A percentile compares a stretch with the other conserved stretches of the same genome.
phyloP scores from a whole-genome alignment of 2,113 vertebrate species.

The Archocentrus centrarchus region DNA sequence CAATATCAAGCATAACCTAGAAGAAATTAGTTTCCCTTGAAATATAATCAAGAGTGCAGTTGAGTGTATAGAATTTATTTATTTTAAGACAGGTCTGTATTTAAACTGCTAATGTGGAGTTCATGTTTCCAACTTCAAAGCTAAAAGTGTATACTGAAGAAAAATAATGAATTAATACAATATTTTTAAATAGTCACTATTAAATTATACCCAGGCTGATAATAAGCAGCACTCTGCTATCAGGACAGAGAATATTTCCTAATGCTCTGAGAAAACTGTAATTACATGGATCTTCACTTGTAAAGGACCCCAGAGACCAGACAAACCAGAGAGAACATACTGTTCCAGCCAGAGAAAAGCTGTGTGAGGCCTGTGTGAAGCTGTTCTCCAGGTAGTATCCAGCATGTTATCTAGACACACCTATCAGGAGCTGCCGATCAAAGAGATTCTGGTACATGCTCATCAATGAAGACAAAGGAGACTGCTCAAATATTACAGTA shows the following conservation, averaged over 20 bases:
- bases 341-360: too few species aligned
- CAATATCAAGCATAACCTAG: neutral
- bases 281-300: neutral
- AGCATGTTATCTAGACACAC: constrained; percentile 1
- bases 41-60: neutral
- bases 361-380: neutral
- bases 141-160: neutral
- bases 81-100: neutral
- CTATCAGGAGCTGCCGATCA: constrained; percentile 40
- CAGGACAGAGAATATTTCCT: neutral
- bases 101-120: neutral
- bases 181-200: neutral
- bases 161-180: neutral
- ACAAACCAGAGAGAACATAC: neutral
- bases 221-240: neutral
- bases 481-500: constrained; percentile 89
- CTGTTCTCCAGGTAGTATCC: neutral
- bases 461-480: constrained; percentile 83
- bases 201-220: neutral
- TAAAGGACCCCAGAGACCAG: neutral
- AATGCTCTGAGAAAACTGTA: neutral
- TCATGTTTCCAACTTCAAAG: neutral
- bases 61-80: rapidly evolving
- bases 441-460: constrained; percentile 75
- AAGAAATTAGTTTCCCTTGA: neutral